These are phyloP conservation scores for Epizoanthus ramosus DNA, from an alignment of 92 coral and sea anemone genomes.

Conservation along the genomic window DNA sequence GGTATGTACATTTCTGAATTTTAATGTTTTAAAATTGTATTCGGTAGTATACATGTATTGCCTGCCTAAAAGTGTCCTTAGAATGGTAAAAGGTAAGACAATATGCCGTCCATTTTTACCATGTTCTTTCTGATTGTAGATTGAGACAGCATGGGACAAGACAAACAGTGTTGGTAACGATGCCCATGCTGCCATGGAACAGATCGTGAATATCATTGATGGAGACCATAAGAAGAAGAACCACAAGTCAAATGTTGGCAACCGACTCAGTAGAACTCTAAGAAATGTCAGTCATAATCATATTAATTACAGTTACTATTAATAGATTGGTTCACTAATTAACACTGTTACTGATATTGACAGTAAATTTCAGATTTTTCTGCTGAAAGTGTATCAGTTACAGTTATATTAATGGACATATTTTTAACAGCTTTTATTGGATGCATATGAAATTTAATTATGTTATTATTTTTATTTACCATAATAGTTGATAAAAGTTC, in stretches of 20 bases:
- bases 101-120: neutral
- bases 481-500: no score
- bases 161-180: conserved; percentile 55
- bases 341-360: no score
- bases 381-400: no score
- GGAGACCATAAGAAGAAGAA: conserved; percentile 69
- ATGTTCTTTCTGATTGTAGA: conserved; percentile 26
- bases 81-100: neutral
- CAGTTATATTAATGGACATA: no score
- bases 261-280: conserved; percentile 67
- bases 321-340: no score
- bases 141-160: conserved; percentile 63
- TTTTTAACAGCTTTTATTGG: no score
- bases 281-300: conserved; percentile 60
- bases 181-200: conserved; percentile 49
- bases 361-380: no score
- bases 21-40: no score
- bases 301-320: neutral
- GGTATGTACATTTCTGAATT: no score
- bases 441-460: no score
- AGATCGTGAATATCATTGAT: conserved; percentile 58
- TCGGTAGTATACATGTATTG: no score
- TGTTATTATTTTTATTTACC: no score
- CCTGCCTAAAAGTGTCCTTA: neutral
- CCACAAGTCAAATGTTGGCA: conserved; percentile 54